phyloP scores from a whole-genome alignment of 2,888 invertebrate genomes.

The Bombyx huttoni region DNA sequence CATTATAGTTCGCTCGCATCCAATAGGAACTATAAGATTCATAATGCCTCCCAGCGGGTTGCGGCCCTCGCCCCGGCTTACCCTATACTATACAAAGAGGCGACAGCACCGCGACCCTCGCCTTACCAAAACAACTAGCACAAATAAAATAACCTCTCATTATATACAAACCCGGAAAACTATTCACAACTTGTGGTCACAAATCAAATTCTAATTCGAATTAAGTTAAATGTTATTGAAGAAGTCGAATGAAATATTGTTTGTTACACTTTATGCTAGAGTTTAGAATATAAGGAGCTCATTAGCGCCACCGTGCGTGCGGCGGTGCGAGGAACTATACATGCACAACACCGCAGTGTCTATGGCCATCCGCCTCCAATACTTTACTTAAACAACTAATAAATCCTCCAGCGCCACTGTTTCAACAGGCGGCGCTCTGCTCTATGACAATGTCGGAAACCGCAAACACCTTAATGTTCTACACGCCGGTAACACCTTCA shows the following conservation, averaged over 20 bases:
- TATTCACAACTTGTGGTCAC: slow-evolving; percentile 55
- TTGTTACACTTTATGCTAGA: slow-evolving; percentile 64
- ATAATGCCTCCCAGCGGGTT: slow-evolving; percentile 56
- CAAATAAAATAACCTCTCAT: slow-evolving; percentile 52
- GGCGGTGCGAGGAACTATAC: slow-evolving; percentile 71
- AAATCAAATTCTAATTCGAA: slow-evolving; percentile 51
- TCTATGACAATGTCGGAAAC: slow-evolving; percentile 36
- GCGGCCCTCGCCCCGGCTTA: slow-evolving; percentile 8
- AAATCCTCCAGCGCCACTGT: slow-evolving; percentile 60
- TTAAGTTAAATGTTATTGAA: slow-evolving; percentile 34
- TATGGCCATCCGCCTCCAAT: slow-evolving; percentile 63
- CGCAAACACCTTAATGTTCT: slow-evolving; percentile 21
- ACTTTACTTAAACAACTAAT: slow-evolving; percentile 63
- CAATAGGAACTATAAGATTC: slow-evolving; percentile 73
- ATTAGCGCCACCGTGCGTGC: slow-evolving; percentile 59
- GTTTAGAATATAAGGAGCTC: slow-evolving; percentile 69
- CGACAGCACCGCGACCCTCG: slow-evolving; percentile 30
- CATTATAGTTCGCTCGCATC: slow-evolving; percentile 71
- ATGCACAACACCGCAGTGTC: slow-evolving; percentile 67
- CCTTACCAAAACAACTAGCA: slow-evolving; percentile 56
- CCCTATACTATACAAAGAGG: slow-evolving; percentile 36
- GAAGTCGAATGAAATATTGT: slow-evolving; percentile 57
- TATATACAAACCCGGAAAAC: slow-evolving; percentile 51
- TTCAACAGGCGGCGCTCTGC: slow-evolving; percentile 43
- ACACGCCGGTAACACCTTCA: slow-evolving; percentile 28